A percentile compares a stretch with the other conserved stretches of the same genome.
Evolutionary conservation across 2,797 vertebrate species (phyloP).

Genomic region (Oryzias sinensis): DNA sequence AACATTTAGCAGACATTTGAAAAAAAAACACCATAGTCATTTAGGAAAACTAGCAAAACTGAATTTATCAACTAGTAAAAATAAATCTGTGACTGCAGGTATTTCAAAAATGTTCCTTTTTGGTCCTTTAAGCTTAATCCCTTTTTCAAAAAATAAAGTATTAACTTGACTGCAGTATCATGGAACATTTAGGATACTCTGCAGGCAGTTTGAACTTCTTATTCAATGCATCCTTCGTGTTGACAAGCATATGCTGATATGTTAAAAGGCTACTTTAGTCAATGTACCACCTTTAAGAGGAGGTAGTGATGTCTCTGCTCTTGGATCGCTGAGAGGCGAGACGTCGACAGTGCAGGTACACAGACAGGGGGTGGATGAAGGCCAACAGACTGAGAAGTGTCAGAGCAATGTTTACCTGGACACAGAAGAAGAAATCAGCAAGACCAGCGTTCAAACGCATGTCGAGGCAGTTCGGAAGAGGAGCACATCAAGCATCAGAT

Average conservation of each 20-base stretch:
- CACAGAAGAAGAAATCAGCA: not conserved
- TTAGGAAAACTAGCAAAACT: too few species aligned
- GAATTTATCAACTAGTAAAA: too few species aligned
- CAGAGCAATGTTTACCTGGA: slow-evolving; percentile 84
- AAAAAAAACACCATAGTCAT: too few species aligned
- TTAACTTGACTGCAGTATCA: too few species aligned
- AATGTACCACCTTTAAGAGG: slow-evolving; percentile 22
- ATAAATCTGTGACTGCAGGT: too few species aligned
- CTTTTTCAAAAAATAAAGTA: not conserved
- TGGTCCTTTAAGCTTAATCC: slow-evolving; percentile 1
- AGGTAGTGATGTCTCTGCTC: slow-evolving; percentile 1
- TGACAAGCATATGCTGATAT: not conserved
- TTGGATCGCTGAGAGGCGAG: slow-evolving; percentile 37
- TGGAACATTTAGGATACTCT: not conserved
- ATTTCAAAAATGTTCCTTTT: too few species aligned
- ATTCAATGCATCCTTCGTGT: not conserved
- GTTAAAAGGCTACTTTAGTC: not conserved
- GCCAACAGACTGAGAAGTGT: slow-evolving; percentile 78
- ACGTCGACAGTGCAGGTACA: slow-evolving; percentile 75
- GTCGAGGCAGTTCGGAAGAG: accelerated
- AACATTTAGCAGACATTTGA: not conserved
- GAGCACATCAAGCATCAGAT: not conserved
- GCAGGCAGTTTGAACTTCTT: not conserved
- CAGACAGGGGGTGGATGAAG: slow-evolving; percentile 81
- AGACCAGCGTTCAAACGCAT: not conserved